These are phyloP conservation scores for Rhopalosiphum nymphaeae DNA, from an alignment of 2,888 invertebrate species.

Conservation along the genomic window DNA sequence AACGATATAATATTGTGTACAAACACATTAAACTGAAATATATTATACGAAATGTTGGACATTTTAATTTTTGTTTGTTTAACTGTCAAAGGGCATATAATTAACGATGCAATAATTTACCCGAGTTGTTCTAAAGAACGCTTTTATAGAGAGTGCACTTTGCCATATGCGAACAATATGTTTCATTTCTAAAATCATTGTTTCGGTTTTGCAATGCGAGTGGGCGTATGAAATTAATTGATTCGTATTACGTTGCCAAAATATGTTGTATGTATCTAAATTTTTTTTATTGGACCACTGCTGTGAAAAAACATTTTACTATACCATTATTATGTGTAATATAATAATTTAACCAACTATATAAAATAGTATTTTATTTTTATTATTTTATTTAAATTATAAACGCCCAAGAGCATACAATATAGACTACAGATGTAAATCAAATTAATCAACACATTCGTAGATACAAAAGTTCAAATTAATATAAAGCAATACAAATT, in stretches of 20 bases:
- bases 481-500: too few relatives aligned
- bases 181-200: constrained; percentile 29
- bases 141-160: neutral
- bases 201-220: neutral
- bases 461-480: too few relatives aligned
- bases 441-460: too few relatives aligned
- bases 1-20: neutral
- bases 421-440: too few relatives aligned
- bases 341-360: neutral
- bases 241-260: constrained; percentile 21
- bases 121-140: neutral
- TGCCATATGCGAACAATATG: neutral
- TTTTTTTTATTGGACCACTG: neutral
- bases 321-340: neutral
- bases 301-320: neutral
- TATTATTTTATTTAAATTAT: too few relatives aligned
- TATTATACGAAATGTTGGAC: neutral
- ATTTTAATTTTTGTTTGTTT: constrained; percentile 5
- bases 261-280: neutral
- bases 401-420: too few relatives aligned
- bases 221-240: constrained; percentile 27
- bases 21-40: constrained; percentile 1
- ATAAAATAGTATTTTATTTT: neutral
- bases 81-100: constrained; percentile 21
- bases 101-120: constrained; percentile 15